phyloP scores from a whole-genome alignment of 2,888 invertebrate genomes.

The Globia sparganii region DNA sequence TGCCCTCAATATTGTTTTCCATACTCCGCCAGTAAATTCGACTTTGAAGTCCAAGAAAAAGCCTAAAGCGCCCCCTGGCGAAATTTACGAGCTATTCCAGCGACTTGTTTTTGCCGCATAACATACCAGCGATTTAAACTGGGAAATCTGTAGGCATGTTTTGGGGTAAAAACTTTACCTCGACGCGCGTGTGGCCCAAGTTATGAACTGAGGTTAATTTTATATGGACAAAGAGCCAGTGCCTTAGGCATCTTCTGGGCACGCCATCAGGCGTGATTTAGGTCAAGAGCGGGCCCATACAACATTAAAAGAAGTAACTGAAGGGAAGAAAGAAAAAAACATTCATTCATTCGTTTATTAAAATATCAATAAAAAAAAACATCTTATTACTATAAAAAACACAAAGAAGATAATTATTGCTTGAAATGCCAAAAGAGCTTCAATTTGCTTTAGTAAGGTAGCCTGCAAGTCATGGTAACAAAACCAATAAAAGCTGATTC shows the following conservation, averaged over 20 bases:
- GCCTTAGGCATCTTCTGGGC: too few species aligned
- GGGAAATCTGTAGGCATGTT: slow-evolving; percentile 80
- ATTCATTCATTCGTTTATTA: too few species aligned
- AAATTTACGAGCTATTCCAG: slow-evolving; percentile 82
- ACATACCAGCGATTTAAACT: slow-evolving; percentile 77
- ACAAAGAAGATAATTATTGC: background rate
- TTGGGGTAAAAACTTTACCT: slow-evolving; percentile 76
- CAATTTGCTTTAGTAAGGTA: background rate
- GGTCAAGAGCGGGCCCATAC: too few species aligned
- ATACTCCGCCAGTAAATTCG: slow-evolving; percentile 76
- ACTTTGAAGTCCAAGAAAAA: slow-evolving; percentile 82
- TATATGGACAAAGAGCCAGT: background rate
- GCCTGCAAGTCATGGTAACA: background rate
- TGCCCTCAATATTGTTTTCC: slow-evolving; percentile 64
- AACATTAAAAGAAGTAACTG: too few species aligned
- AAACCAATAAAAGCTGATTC: background rate
- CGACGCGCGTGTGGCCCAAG: slow-evolving; percentile 28
- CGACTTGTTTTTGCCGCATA: slow-evolving; percentile 83
- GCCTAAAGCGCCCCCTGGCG: slow-evolving; percentile 74
- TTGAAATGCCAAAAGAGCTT: background rate
- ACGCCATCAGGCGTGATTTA: too few species aligned
- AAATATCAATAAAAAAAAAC: too few species aligned
- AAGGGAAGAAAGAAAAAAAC: background rate
- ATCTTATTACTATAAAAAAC: background rate
- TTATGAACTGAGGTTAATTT: background rate